Evolutionary conservation across 2,113 vertebrate genomes (phyloP).

Genomic region (Saccopteryx leptura): DNA sequence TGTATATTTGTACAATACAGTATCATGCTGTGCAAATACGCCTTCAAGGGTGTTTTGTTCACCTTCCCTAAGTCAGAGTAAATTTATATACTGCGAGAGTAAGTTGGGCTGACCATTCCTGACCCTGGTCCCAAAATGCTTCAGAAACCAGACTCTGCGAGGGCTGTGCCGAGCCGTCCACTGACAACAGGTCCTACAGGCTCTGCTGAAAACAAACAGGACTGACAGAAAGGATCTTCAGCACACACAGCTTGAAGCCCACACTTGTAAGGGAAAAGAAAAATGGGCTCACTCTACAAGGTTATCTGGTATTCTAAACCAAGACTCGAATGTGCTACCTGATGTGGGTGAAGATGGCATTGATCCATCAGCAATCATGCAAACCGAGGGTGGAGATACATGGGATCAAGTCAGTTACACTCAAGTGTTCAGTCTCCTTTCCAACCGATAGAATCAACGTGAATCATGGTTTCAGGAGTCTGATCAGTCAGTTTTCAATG

Average conservation of each 20-base stretch:
- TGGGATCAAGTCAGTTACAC: neutral
- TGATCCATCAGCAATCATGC: neutral
- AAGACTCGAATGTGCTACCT: neutral
- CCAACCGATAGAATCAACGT: neutral
- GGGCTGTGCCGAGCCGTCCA: neutral
- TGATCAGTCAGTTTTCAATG: neutral
- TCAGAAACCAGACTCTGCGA: neutral
- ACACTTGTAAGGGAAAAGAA: neutral
- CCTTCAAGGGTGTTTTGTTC: neutral
- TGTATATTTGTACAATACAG: neutral
- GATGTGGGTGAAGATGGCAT: neutral
- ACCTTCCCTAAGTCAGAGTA: constrained; percentile 35
- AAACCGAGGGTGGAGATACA: neutral
- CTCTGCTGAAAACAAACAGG: neutral
- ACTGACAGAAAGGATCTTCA: neutral
- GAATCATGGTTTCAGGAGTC: neutral
- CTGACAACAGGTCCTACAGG: neutral
- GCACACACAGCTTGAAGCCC: neutral
- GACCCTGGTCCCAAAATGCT: neutral
- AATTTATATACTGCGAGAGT: neutral
- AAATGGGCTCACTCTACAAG: neutral
- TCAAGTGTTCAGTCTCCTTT: neutral
- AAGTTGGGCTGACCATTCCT: neutral
- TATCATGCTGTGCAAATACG: neutral
- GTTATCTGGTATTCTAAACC: neutral